phyloP scores from a whole-genome alignment of 1,140 invertebrate species.

The Cheumatopsyche charites region DNA sequence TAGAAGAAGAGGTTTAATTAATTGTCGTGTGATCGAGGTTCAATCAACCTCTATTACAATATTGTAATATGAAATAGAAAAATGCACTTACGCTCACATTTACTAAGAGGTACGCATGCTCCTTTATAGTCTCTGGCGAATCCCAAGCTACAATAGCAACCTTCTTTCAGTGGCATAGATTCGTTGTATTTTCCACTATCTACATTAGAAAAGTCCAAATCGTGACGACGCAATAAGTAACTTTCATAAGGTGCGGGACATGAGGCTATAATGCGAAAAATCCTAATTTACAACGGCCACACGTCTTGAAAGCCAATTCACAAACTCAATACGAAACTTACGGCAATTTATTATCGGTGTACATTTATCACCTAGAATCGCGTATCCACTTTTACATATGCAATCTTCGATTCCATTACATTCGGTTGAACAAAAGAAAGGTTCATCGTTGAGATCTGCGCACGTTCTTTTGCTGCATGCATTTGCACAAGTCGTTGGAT shows the following conservation, averaged over 20 bases:
- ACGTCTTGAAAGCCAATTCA: no score
- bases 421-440: not conserved
- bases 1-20: not conserved
- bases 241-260: not conserved
- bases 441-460: conserved; percentile 8
- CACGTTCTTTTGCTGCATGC: not conserved
- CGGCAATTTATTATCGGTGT: conserved; percentile 22
- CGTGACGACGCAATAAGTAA: not conserved
- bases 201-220: not conserved
- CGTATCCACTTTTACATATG: conserved; percentile 23
- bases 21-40: not conserved
- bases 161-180: not conserved
- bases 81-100: conserved; percentile 24
- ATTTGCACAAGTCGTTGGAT: not conserved
- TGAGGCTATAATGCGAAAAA: not conserved
- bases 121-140: conserved; percentile 21
- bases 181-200: not conserved
- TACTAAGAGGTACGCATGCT: not conserved
- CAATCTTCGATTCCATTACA: not conserved
- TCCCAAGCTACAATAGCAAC: conserved; percentile 18
- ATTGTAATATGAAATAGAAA: no score
- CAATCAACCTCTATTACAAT: no score
- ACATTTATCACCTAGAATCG: not conserved
- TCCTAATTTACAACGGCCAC: no score
- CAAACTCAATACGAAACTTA: no score